These are phyloP conservation scores for Amphiprion clarkii DNA, from an alignment of 2,797 vertebrate species.

Conservation along the genomic window DNA sequence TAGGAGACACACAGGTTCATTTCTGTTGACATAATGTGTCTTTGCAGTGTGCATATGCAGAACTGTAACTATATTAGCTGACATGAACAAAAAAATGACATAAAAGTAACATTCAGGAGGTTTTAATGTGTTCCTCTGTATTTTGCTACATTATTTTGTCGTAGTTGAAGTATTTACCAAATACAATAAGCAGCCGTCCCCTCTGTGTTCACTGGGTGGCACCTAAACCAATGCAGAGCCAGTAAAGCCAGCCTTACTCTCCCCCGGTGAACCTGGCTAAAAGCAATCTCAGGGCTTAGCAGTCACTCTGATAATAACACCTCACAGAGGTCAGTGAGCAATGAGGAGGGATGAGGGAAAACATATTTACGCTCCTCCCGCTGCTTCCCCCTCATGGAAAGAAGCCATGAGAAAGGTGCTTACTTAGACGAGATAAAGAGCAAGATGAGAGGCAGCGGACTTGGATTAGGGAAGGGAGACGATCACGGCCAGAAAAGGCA, in stretches of 20 bases:
- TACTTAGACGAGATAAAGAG: slow-evolving; percentile 96
- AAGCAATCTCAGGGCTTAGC: slow-evolving; percentile 77
- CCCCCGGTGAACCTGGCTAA: slow-evolving; percentile 76
- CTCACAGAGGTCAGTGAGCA: slow-evolving; percentile 80
- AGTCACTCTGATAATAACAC: slow-evolving; percentile 76
- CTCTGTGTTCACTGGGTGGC: slow-evolving; percentile 51
- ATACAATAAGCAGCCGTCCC: slow-evolving; percentile 29
- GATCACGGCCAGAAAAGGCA: slow-evolving; percentile 92
- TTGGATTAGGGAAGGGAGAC: slow-evolving; percentile 94
- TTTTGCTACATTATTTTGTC: neutral
- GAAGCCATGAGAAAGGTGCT: slow-evolving; percentile 91
- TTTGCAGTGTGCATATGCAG: neutral
- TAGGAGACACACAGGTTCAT: no score
- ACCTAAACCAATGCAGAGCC: slow-evolving; percentile 69
- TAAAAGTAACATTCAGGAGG: neutral
- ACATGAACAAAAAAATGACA: neutral
- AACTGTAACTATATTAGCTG: rapidly evolving
- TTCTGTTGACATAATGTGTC: no score
- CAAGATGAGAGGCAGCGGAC: slow-evolving; percentile 95
- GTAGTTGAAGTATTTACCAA: slow-evolving; percentile 30
- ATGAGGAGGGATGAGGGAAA: slow-evolving; percentile 67
- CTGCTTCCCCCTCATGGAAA: slow-evolving; percentile 77
- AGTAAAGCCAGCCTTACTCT: slow-evolving; percentile 63
- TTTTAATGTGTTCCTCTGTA: neutral
- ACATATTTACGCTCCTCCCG: slow-evolving; percentile 80